Evolutionary conservation across 2,113 vertebrate species (phyloP).

Genomic region (Lutjanus erythropterus): DNA sequence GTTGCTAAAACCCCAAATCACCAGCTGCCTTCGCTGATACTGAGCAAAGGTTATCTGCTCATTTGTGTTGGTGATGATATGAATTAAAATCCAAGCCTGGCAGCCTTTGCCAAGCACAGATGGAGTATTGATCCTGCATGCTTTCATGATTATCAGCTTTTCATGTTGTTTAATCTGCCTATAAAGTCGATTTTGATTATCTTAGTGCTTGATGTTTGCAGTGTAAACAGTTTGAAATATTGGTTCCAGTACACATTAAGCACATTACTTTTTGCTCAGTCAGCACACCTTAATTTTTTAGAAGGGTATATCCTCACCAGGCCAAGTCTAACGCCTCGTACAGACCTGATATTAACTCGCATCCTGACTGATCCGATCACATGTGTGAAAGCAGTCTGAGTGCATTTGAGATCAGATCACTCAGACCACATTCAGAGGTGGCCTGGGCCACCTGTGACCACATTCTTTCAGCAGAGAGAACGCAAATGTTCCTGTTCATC

Average conservation of each 20-base stretch:
- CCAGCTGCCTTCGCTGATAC: neutral
- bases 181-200: neutral
- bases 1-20: neutral
- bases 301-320: neutral
- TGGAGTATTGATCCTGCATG: neutral
- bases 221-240: no score
- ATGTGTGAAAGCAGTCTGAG: no score
- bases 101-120: neutral
- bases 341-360: no score
- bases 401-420: no score
- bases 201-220: neutral
- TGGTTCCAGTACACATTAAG: neutral
- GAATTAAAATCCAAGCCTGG: neutral
- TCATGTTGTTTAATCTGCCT: neutral
- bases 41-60: neutral
- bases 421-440: no score
- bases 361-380: no score
- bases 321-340: no score
- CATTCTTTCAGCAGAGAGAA: no score
- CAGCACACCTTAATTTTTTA: neutral
- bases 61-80: neutral
- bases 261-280: neutral
- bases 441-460: no score
- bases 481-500: no score
- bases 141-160: neutral